Percentiles rank a stretch among this genome's conserved stretches.
Conservation (phyloP, 2,113 vertebrate species). For the Gulo gulo region DNA sequence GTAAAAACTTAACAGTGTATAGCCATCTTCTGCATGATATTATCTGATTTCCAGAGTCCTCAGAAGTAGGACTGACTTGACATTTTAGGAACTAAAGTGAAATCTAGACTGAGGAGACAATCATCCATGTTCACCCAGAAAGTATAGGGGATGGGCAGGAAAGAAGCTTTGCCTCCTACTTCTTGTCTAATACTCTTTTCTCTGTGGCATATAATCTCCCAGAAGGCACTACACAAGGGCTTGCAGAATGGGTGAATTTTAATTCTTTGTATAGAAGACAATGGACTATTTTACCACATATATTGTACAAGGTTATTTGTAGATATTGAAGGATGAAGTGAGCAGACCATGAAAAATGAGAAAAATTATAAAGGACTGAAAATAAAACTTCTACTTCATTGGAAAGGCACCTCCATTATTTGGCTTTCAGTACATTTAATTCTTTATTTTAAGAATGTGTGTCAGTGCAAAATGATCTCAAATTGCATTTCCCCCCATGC, state of each 20-base stretch:
- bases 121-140: neutral
- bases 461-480: slow-evolving; percentile 70
- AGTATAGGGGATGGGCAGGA: neutral
- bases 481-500: slow-evolving; percentile 34
- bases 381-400: slow-evolving; percentile 77
- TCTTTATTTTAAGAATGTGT: slow-evolving; percentile 76
- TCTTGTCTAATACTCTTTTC: neutral
- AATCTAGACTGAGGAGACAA: neutral
- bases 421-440: slow-evolving; percentile 75
- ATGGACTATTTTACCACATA: slow-evolving; percentile 58
- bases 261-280: slow-evolving; percentile 58
- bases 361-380: slow-evolving; percentile 76
- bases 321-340: slow-evolving; percentile 73
- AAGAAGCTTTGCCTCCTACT: neutral
- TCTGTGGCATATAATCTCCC: neutral
- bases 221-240: neutral
- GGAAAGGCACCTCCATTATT: slow-evolving; percentile 72
- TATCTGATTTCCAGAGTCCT: neutral
- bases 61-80: neutral
- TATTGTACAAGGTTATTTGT: slow-evolving; percentile 69
- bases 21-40: neutral
- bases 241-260: neutral
- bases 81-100: neutral
- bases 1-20: neutral
- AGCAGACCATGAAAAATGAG: slow-evolving; percentile 77